Evolutionary conservation across 2,113 vertebrate species (phyloP).

Genomic region (Caloenas nicobarica): DNA sequence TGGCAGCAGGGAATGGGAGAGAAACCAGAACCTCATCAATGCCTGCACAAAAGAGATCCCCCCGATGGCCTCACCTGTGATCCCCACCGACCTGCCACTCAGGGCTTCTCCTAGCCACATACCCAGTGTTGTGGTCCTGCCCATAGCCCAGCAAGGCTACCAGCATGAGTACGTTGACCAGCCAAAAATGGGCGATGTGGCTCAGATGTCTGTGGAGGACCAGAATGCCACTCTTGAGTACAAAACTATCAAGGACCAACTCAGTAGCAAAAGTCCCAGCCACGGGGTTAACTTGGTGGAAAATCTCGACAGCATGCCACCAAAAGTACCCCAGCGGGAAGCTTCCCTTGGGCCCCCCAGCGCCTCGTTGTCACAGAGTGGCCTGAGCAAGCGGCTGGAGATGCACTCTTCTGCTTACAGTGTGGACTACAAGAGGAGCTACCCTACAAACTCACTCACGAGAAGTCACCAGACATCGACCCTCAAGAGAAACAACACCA

Average conservation of each 20-base stretch:
- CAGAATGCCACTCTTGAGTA: constrained; percentile 94
- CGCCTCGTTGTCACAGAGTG: constrained; percentile 79
- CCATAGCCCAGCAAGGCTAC: constrained; percentile 91
- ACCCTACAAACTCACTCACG: constrained; percentile 81
- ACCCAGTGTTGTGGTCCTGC: constrained; percentile 93
- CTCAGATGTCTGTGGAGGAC: constrained; percentile 86
- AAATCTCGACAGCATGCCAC: constrained; percentile 85
- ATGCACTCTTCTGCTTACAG: constrained; percentile 91
- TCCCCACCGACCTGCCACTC: constrained; percentile 92
- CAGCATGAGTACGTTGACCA: constrained; percentile 97
- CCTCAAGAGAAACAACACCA: constrained; percentile 98
- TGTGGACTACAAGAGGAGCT: constrained; percentile 89
- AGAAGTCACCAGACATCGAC: constrained; percentile 81
- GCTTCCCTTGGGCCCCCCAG: constrained; percentile 88
- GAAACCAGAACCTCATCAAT: constrained; percentile 97
- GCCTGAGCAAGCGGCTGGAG: constrained; percentile 93
- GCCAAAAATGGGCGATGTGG: constrained; percentile 83
- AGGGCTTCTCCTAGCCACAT: constrained; percentile 95
- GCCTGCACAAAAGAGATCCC: constrained; percentile 95
- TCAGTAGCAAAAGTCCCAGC: constrained; percentile 85
- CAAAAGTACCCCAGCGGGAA: constrained; percentile 94
- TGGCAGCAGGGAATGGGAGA: constrained; percentile 95
- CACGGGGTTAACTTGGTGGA: constrained; percentile 87
- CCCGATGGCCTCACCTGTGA: constrained; percentile 87
- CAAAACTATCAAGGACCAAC: constrained; percentile 88